Conservation (phyloP, 2,888 invertebrate genomes). For the Leptodirus hochenwartii region DNA sequence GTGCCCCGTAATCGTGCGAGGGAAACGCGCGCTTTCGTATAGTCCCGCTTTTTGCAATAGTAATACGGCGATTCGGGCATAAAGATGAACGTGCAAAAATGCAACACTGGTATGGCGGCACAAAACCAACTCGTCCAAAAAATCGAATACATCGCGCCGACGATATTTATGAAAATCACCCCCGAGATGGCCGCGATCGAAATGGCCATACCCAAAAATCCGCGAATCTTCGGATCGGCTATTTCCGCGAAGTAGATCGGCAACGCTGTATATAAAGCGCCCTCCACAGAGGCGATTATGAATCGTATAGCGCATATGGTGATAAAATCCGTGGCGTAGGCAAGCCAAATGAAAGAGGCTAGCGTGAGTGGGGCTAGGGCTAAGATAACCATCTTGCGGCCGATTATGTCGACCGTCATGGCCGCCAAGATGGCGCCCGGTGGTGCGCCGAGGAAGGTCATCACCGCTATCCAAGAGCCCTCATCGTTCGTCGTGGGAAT, state of each 20-base stretch:
- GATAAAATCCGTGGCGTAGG: constrained; percentile 7
- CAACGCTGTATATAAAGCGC: constrained; percentile 12
- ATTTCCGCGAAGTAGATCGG: constrained; percentile 16
- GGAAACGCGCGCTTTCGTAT: constrained; percentile 15
- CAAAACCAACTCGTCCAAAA: constrained; percentile 33
- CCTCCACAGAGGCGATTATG: constrained; percentile 13
- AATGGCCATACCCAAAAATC: constrained; percentile 13
- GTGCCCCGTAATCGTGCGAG: constrained; percentile 16
- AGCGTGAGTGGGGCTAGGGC: constrained; percentile 7
- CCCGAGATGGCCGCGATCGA: constrained; percentile 13
- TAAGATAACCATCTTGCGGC: constrained; percentile 9
- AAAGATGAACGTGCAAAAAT: constrained; percentile 35
- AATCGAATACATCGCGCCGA: constrained; percentile 36
- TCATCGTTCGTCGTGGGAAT: constrained; percentile 9
- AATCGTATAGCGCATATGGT: constrained; percentile 8
- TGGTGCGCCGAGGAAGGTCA: constrained; percentile 10
- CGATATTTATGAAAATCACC: constrained; percentile 25
- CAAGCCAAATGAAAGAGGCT: constrained; percentile 9
- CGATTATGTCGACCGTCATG: constrained; percentile 9
- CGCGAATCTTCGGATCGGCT: constrained; percentile 15
- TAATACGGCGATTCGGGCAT: constrained; percentile 43
- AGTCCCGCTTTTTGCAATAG: constrained; percentile 20
- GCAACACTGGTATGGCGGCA: constrained; percentile 34
- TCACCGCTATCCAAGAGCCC: constrained; percentile 11
- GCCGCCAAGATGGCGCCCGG: constrained; percentile 10